Conservation (phyloP, 37 sponge, comb jelly and placozoan genomes). For the Aplysina aerophoba region DNA sequence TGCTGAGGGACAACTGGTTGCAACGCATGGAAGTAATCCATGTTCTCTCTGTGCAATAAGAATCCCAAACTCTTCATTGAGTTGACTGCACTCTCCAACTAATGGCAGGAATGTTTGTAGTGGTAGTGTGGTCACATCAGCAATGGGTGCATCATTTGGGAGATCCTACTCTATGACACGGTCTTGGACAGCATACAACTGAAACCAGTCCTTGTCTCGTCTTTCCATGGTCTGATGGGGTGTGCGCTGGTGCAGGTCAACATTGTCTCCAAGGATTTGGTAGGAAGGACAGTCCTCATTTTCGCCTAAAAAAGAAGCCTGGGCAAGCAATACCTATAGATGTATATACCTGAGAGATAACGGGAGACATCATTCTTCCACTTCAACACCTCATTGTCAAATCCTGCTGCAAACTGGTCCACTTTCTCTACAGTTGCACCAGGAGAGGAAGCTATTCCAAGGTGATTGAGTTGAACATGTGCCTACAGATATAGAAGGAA, state of each 20-base stretch:
- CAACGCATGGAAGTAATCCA: neutral
- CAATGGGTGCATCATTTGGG: neutral
- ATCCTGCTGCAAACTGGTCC: too few species aligned
- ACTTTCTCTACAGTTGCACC: too few species aligned
- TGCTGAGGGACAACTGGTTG: neutral
- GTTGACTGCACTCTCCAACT: neutral
- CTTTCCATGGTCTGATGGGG: neutral
- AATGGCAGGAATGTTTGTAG: neutral
- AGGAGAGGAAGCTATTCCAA: neutral
- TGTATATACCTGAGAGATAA: too few species aligned
- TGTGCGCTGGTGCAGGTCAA: neutral
- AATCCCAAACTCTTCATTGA: neutral
- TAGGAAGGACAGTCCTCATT: too few species aligned
- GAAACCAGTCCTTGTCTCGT: neutral
- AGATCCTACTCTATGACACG: neutral
- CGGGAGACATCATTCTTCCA: neutral
- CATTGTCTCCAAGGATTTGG: conserved; percentile 43
- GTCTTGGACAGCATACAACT: conserved; percentile 17
- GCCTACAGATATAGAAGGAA: neutral
- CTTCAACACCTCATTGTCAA: neutral
- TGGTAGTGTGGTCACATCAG: neutral
- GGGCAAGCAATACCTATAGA: too few species aligned
- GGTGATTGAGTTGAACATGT: neutral
- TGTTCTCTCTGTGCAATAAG: neutral
- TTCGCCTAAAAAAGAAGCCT: too few species aligned